Percentiles rank a stretch among this genome's conserved stretches.
Evolutionary conservation across 2,888 invertebrate genomes (phyloP).

Genomic region (Agonopterix heracliana): DNA sequence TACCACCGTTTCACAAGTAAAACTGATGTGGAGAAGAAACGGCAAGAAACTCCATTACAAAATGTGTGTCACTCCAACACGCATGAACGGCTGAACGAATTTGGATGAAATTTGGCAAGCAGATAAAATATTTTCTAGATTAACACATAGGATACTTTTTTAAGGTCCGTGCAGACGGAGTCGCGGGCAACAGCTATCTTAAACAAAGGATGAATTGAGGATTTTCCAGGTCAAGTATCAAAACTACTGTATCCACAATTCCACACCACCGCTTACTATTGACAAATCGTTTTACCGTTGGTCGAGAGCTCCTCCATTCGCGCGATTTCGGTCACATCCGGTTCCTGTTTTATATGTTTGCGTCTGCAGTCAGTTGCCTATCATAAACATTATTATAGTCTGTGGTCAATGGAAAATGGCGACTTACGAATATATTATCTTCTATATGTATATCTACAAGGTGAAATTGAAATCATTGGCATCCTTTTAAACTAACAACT

Average conservation of each 20-base stretch:
- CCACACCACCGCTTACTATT: conserved; percentile 9
- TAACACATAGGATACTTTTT: too few species aligned
- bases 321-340: conserved; percentile 31
- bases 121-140: too few species aligned
- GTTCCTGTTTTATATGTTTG: conserved; percentile 12
- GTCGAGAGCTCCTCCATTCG: conserved; percentile 17
- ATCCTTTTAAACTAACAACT: too few species aligned
- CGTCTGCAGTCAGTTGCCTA: not conserved
- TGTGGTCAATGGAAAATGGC: not conserved
- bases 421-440: not conserved
- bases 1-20: too few species aligned
- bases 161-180: too few species aligned
- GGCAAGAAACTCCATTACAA: too few species aligned
- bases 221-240: conserved; percentile 16
- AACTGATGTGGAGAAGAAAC: too few species aligned
- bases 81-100: too few species aligned
- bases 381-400: not conserved
- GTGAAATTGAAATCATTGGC: too few species aligned
- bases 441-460: not conserved
- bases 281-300: conserved; percentile 25
- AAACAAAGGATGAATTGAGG: not conserved
- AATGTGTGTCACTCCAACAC: too few species aligned
- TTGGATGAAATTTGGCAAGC: too few species aligned
- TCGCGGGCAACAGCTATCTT: too few species aligned
- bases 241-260: not conserved